Base-by-base conservation (phyloP, 2,797 vertebrate genomes). In the Remorina albescens region DNA sequence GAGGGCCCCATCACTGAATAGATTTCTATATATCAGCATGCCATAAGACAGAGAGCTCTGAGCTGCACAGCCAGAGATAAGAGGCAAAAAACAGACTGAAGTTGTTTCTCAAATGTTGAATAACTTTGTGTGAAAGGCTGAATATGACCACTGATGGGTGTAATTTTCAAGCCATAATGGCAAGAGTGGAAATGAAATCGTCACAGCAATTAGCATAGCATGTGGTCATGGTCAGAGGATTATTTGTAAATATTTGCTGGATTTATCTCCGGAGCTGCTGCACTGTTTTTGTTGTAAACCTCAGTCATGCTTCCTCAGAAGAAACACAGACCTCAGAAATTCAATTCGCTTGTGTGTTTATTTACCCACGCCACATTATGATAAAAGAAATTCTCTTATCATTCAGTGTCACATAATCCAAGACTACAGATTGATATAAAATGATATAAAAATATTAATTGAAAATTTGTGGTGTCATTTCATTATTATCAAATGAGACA, bases 361-460 rank as follows among this genome's bases (percentile, higher is more conserved):
- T 89, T 92, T 84, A 85, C 69, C 63, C 55, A 66, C 81, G 83
- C 65, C 89, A 91, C 86, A 65, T 82, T 36, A 74, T 77, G 83
- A 91, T 83, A 73, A 88, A 87, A 86, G 23, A 66, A 50, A 26
- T 25, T 32, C 50, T 79, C 86, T 82, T 30, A 86, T 85, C 83
- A 71, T 57, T 83, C 80, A 60, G 89, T 88, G 90, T 89, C 86
- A 89, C 70, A 86, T 84, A 85, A 85, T 83, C 67, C 73, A 76
- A 89, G 73, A 87, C 84, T 86, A 91, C 78, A 86, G 74, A 65
- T 81, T 76, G 83, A 73, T 92, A 93, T 74, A 92, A 91, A 91
- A 89, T 81, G 71, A 88, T 92, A 92, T 84, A 93, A 94, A 93
- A 90, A 91, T 87, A 91, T 72, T 88, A 83, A 81, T 5, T 69